Evolutionary conservation across 2,888 invertebrate species (phyloP), one percentile per base, ranked within the genome.

Genomic region (Unio delphinus): DNA sequence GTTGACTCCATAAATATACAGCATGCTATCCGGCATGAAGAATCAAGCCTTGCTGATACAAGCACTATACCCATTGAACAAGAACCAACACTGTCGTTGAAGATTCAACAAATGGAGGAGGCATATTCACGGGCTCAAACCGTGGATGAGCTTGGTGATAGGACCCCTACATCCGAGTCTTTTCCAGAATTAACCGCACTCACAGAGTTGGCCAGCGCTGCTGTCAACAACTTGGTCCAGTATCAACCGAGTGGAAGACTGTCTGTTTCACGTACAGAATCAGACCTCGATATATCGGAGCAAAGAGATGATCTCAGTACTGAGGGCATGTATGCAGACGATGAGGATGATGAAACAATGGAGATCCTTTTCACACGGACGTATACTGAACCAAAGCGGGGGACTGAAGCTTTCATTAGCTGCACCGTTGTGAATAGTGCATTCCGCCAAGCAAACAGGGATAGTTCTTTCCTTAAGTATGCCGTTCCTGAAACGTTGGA

Each of bases 281-380:
- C 85, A 0, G 86, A 86, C 57, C 76, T 86, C 55, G 86, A 86
- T 68, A 77, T 82, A n/a, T 86, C 86, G 0, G 86, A 86, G 65
- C 80, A 79, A 23, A 75, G 82, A 23, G 84, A 84, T 72, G 84
- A 86, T 64, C 76, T 79, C 56, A 84, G 85, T 68, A 83, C 84
- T 1, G 85, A 84, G 65, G 83, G 82, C 58, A 81, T 85, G 80
- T 80, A 83, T 56, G 86, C 86, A 15, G 86, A 87, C 61, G 86
- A 86, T 68, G 86, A 86, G 61, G 84, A 83, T 30, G 86, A 86
- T 54, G 83, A 83, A 56, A 73, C 78, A 5, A 75, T 78, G 65
- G 82, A 84, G 64, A 71, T 83, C 57, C 61, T 84, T 23, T 84
- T 83, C 64, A 83, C 81, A 56, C 80, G 79, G 60, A 80, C 82